A percentile compares a stretch with the other conserved stretches of the same genome.
Conservation (phyloP, 2,888 invertebrate species). For the Vesta saturnalis region DNA sequence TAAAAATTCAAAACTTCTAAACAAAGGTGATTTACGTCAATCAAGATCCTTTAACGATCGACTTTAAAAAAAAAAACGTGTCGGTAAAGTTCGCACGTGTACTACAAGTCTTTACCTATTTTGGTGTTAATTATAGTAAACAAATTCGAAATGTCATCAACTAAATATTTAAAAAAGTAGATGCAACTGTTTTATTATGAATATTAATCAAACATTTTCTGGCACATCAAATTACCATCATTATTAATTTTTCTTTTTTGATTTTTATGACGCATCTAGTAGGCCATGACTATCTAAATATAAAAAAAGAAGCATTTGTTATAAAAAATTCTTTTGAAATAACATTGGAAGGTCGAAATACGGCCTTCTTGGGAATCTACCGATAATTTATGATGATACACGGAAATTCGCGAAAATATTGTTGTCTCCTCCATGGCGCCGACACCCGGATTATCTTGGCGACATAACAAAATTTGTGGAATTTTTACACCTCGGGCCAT, state of each 20-base stretch:
- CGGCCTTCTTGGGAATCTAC: slow-evolving; percentile 34
- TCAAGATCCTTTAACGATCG: background rate
- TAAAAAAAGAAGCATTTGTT: slow-evolving; percentile 1
- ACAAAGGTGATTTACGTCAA: background rate
- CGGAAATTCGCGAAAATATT: slow-evolving; percentile 43
- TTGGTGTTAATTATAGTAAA: background rate
- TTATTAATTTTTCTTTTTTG: background rate
- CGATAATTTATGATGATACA: slow-evolving; percentile 22
- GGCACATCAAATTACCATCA: background rate
- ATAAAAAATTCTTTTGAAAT: background rate
- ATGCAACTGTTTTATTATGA: background rate
- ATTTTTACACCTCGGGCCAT: slow-evolving; percentile 50
- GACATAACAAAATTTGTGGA: slow-evolving; percentile 59
- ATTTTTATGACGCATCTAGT: background rate
- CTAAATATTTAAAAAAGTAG: background rate
- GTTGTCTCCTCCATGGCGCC: slow-evolving; percentile 56
- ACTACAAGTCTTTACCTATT: background rate
- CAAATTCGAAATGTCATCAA: background rate
- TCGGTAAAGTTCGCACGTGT: background rate
- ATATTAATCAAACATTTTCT: background rate
- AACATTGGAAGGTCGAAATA: slow-evolving; percentile 22
- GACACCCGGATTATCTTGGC: slow-evolving; percentile 14
- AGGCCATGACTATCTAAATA: background rate
- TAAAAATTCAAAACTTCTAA: too few species aligned
- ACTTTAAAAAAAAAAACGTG: too few species aligned